phyloP scores from a whole-genome alignment of 1,140 invertebrate genomes.

The Meloidogyne floridensis region DNA sequence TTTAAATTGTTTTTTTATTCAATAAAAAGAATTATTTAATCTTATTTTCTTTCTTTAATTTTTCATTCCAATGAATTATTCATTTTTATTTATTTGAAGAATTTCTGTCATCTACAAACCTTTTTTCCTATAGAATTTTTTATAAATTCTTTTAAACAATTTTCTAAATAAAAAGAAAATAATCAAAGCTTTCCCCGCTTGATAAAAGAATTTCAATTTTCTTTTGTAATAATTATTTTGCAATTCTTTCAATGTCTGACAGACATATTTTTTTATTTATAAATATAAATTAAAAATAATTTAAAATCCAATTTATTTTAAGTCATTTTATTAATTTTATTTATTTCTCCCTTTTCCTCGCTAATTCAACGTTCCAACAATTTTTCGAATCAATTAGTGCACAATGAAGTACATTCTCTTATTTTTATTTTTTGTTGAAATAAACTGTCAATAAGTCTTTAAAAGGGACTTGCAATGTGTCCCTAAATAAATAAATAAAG shows the following conservation, averaged over 20 bases:
- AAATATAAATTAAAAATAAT: not conserved
- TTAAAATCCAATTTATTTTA: not conserved
- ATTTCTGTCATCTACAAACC: not conserved
- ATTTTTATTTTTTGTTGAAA: conserved; percentile 2
- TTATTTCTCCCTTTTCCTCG: too few relatives aligned
- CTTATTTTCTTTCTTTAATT: not conserved
- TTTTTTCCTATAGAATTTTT: not conserved
- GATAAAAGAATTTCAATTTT: not conserved
- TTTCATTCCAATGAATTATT: not conserved
- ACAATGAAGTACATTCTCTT: not conserved
- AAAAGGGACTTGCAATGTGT: not conserved
- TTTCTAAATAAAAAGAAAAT: not conserved
- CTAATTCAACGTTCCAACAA: not conserved
- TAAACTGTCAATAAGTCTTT: not conserved
- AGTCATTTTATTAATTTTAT: not conserved
- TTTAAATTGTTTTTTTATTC: not conserved
- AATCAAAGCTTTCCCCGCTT: not conserved
- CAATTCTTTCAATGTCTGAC: not conserved
- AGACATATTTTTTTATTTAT: not conserved
- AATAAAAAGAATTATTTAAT: not conserved
- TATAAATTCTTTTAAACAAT: not conserved
- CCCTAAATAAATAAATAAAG: not conserved
- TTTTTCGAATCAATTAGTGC: not conserved
- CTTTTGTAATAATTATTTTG: not conserved
- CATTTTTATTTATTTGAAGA: not conserved